Evolutionary conservation across 2,797 vertebrate genomes (phyloP), one percentile per base, ranked within the genome.

Genomic region (Labeo calbasu): DNA sequence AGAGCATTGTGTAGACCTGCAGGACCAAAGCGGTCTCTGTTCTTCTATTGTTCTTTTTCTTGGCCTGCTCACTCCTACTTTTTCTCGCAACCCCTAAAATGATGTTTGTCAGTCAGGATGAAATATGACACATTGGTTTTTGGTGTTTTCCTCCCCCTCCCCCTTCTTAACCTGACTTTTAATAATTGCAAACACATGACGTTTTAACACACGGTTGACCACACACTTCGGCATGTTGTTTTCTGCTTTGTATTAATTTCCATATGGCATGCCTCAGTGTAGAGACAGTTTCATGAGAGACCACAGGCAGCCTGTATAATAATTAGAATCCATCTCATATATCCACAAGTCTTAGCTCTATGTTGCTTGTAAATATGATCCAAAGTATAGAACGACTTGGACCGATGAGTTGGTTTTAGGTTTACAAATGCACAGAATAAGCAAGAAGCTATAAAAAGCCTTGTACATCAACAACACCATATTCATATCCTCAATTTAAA

Each of bases 401-500:
- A 51, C 68, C n/a, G 21, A 40, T 17, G 57, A 59, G 78, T 84
- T 82, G 75, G 79, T 82, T 82, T 81, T 57, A 77, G 43, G 79
- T 87, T 87, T 72, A 87, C 81, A 85, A 83, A 66, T 83, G 77
- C 28, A 70, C 46, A 36, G 15, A 69, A 63, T 25, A 57, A 63
- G 32, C 25, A 1, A n/a, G 28, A 51, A 9, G 23, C 84, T 89
- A 89, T 89, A 91, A 91, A 90, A 92, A 93, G 88, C 84, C 43
- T 12, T 75, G 15, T 72, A 79, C 69, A 69, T 86, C 86, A 85
- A 91, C 90, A 91, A 92, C 73, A 90, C 88, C 89, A 85, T 83
- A 36, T 87, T 92, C 91, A 89, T 92, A 92, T 93, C 92, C 92
- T 90, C 86, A 89, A 89, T 88, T 84, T 92, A 92, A 91, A 90